Evolutionary conservation across 2,797 vertebrate genomes (phyloP), one percentile per base, ranked within the genome.

Genomic region (Psittacula derbiana): DNA sequence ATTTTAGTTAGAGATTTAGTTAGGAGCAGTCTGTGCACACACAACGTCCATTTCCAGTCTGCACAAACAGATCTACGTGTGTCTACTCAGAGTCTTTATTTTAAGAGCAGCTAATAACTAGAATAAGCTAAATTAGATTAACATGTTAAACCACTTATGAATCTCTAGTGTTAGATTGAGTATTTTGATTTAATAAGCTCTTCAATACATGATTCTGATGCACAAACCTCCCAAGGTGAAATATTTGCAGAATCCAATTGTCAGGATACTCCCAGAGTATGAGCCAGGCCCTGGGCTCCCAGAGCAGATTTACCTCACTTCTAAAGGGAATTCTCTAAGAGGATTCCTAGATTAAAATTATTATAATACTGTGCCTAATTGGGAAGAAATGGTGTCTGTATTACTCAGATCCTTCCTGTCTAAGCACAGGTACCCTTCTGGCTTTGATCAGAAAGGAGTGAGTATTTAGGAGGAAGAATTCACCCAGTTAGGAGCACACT

Each of bases 81-180:
- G 43, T 58, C 76, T 81, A 38, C 92, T 74, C 16, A 18, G 58
- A 44, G 66, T 30, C 57, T 70, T 58, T 91, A 88, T 91, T 91
- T 92, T 80, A 62, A 80, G 67, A 91, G 50, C 79, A 82, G 75
- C 55, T 91, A 49, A 71, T 91, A 92, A 67, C 20, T 62, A 64
- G 71, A 87, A 52, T 47, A 82, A 92, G 4, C 60, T 92, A 55
- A 88, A 93, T 90, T 84, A 92, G 80, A 92, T 95, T 89, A 87
- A 57, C 44, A 8, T 16, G 31, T 70, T 87, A 93, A 95, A 76
- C 87, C 61, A 67, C 75, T 89, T 87, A 61, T 75, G 38, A 91
- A 61, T 67, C 44, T 71, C 44, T 67, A 3, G 27, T 70, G 10
- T 83, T 94, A 40, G 31, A 60, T 33, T 36, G 30, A 50, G 58